These are phyloP conservation scores for Myotis yumanensis DNA, from an alignment of 2,113 vertebrate species.

Conservation along the genomic window DNA sequence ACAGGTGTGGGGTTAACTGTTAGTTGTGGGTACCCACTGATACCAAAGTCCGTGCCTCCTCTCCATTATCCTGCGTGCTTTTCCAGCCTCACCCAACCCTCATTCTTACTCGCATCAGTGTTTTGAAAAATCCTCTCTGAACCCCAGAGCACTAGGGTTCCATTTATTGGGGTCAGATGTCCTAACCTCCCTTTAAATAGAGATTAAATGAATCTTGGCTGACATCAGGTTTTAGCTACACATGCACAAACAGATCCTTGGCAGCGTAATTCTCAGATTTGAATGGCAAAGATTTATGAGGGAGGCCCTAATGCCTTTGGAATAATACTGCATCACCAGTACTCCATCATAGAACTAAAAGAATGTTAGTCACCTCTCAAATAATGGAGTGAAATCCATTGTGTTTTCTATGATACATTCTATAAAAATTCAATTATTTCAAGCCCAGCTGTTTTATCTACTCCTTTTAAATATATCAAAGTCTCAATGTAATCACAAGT, in stretches of 20 bases:
- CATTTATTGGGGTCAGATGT: not conserved
- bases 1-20: not conserved
- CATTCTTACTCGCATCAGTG: not conserved
- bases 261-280: not conserved
- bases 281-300: not conserved
- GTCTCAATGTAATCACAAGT: not conserved
- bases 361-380: conserved; percentile 11
- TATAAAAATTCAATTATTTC: not conserved
- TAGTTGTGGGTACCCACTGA: not conserved
- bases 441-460: not conserved
- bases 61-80: not conserved
- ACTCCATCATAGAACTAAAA: not conserved
- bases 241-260: not conserved
- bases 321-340: not conserved
- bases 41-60: not conserved
- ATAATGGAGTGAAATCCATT: not conserved
- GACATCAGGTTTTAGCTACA: not conserved
- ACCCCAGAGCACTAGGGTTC: not conserved
- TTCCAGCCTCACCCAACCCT: not conserved
- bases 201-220: not conserved
- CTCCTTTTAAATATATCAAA: not conserved
- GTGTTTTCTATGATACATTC: not conserved
- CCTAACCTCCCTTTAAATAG: not conserved
- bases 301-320: not conserved
- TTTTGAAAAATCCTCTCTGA: not conserved